Conservation (phyloP, 92 coral and sea anemone genomes). For the Blastomussa wellsi region DNA sequence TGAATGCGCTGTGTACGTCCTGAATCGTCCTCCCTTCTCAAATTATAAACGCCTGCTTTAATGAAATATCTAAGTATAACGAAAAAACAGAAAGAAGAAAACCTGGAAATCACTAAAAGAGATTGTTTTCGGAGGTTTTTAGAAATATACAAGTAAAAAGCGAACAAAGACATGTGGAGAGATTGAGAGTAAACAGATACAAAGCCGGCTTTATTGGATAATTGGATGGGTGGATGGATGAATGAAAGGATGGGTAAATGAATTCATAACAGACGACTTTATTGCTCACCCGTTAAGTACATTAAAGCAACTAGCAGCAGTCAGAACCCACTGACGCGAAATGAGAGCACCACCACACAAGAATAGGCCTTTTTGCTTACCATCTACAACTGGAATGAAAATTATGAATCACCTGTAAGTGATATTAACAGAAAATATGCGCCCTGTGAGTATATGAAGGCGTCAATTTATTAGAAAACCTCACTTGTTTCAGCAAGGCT, state of each 20-base stretch:
- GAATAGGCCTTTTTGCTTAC: background rate
- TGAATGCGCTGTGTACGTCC: conserved; percentile 10
- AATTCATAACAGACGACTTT: too few species aligned
- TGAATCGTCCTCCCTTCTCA: conserved; percentile 21
- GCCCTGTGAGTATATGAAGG: too few species aligned
- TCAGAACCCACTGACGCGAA: conserved; percentile 8
- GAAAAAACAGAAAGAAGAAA: background rate
- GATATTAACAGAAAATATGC: too few species aligned
- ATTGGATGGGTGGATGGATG: too few species aligned
- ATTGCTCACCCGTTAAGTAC: too few species aligned
- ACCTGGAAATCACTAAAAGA: background rate
- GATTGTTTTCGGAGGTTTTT: background rate
- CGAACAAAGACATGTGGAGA: too few species aligned
- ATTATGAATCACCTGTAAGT: too few species aligned
- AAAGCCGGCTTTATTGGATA: too few species aligned
- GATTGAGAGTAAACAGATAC: too few species aligned
- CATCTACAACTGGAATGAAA: background rate
- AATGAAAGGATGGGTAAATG: too few species aligned
- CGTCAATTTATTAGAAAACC: too few species aligned
- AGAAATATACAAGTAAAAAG: background rate
- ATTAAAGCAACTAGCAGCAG: conserved; percentile 27
- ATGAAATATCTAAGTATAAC: conserved; percentile 27
- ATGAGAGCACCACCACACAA: conserved; percentile 20
- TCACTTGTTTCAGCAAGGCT: too few species aligned
- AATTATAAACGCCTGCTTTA: conserved; percentile 42